Evolutionary conservation across 2,888 invertebrate species (phyloP).

Genomic region (Drosophila affinis): DNA sequence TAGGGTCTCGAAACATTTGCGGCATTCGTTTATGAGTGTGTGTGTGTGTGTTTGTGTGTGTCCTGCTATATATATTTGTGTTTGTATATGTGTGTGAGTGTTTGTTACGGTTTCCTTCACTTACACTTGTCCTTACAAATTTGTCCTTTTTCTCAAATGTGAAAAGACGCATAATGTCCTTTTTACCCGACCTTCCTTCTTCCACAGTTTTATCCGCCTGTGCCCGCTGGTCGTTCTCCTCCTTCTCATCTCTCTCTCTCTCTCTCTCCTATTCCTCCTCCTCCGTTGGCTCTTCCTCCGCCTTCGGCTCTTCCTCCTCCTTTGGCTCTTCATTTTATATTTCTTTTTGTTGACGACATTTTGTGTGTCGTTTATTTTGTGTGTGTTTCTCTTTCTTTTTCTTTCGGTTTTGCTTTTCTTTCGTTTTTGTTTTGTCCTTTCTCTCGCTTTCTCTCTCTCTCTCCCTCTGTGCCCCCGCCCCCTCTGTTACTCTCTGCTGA

Average conservation of each 20-base stretch:
- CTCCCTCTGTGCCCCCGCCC: background rate
- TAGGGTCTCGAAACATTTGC: conserved; percentile 38
- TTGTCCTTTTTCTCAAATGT: conserved; percentile 80
- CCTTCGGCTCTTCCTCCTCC: conserved; percentile 3
- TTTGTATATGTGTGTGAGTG: conserved; percentile 27
- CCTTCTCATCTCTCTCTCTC: background rate
- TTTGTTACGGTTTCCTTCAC: conserved; percentile 71
- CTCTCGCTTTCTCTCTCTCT: conserved; percentile 7
- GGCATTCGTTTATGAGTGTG: conserved; percentile 26
- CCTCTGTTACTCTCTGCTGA: conserved; percentile 38
- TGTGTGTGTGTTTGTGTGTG: conserved; percentile 14
- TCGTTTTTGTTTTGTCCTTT: conserved; percentile 46
- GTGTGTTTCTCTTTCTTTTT: conserved; percentile 30
- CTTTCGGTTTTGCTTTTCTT: conserved; percentile 22
- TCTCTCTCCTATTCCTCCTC: background rate
- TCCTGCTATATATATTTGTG: conserved; percentile 14
- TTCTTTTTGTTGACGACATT: conserved; percentile 74
- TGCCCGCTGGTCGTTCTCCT: conserved; percentile 3
- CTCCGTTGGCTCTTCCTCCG: conserved; percentile 32
- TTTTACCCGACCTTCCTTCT: conserved; percentile 50
- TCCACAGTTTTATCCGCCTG: conserved; percentile 7
- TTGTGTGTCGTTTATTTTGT: conserved; percentile 59
- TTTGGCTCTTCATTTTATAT: conserved; percentile 20
- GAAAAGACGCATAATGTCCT: conserved; percentile 80
- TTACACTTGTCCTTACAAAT: conserved; percentile 80